Percentiles rank a stretch among this genome's conserved stretches.
These are phyloP conservation scores for Penaeus indicus DNA, from an alignment of 1,140 invertebrate genomes.

Conservation along the genomic window DNA sequence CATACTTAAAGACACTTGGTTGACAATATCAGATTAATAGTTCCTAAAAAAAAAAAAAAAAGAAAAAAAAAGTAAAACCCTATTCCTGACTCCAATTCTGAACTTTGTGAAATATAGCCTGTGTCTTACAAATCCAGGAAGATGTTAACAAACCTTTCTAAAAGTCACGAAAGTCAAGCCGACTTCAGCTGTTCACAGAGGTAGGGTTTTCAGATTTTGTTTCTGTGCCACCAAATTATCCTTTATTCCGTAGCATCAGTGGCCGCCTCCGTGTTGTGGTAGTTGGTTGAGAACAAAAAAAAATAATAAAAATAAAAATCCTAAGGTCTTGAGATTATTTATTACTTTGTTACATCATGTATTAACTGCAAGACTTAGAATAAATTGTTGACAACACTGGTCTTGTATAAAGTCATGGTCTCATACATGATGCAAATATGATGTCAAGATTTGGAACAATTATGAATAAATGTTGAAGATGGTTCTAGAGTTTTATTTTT, in stretches of 20 bases:
- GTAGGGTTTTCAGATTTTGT: background rate
- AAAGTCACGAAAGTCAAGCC: no score
- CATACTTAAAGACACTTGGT: no score
- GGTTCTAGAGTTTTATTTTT: constrained; percentile 21
- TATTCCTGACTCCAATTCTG: no score
- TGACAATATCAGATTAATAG: no score
- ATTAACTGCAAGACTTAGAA: constrained; percentile 31
- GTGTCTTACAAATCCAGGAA: no score
- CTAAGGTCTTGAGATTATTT: constrained; percentile 46
- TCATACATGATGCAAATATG: constrained; percentile 40
- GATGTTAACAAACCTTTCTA: no score
- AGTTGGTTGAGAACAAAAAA: constrained; percentile 36
- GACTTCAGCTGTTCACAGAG: background rate
- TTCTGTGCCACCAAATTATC: constrained; percentile 34
- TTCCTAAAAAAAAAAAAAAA: no score
- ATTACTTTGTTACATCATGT: constrained; percentile 50
- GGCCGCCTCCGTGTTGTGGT: constrained; percentile 60
- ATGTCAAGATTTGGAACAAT: constrained; percentile 57
- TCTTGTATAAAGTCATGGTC: constrained; percentile 5
- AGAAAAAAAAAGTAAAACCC: no score
- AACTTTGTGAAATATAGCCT: no score
- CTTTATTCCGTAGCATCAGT: constrained; percentile 52
- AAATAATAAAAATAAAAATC: constrained; percentile 1
- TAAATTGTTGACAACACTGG: background rate
- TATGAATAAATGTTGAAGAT: constrained; percentile 64